A percentile compares a stretch with the other conserved stretches of the same genome.
Evolutionary conservation across 2,888 invertebrate species (phyloP).

Genomic region (Alcis repandata): DNA sequence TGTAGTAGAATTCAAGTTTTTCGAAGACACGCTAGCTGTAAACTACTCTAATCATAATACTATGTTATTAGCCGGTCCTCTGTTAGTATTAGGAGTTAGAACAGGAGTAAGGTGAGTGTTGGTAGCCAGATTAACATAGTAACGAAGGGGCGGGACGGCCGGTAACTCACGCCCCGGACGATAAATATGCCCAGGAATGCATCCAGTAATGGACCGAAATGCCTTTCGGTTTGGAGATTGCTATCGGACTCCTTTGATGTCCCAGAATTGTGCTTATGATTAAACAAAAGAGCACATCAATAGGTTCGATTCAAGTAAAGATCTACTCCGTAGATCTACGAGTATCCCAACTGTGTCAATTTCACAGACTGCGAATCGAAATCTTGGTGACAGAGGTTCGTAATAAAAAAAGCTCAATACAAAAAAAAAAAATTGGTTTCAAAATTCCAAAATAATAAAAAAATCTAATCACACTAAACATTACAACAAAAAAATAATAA

Average conservation of each 20-base stretch:
- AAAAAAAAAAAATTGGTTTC: too few relatives aligned
- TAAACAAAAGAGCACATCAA: not conserved
- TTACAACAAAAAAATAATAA: too few relatives aligned
- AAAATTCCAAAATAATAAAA: too few relatives aligned
- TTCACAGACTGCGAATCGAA: too few relatives aligned
- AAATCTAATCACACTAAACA: too few relatives aligned
- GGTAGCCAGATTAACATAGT: conserved; percentile 82
- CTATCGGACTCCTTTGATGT: conserved; percentile 15
- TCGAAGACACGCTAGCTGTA: conserved; percentile 7
- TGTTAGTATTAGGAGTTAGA: conserved; percentile 42
- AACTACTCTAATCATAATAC: conserved; percentile 11
- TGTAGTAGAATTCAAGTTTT: conserved; percentile 11
- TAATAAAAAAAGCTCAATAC: too few relatives aligned
- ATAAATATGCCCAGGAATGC: conserved; percentile 81
- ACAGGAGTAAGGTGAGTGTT: conserved; percentile 38
- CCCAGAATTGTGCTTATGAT: conserved; percentile 1
- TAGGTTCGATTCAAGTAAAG: not conserved
- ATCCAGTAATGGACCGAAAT: conserved; percentile 61
- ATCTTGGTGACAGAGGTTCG: too few relatives aligned
- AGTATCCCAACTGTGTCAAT: too few relatives aligned
- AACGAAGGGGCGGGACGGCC: conserved; percentile 81
- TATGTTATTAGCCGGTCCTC: conserved; percentile 12
- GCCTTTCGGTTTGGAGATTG: conserved; percentile 35
- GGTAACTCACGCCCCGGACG: conserved; percentile 83
- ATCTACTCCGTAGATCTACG: too few relatives aligned